Evolutionary conservation across 2,113 vertebrate species (phyloP).

Genomic region (Poecilia latipinna): DNA sequence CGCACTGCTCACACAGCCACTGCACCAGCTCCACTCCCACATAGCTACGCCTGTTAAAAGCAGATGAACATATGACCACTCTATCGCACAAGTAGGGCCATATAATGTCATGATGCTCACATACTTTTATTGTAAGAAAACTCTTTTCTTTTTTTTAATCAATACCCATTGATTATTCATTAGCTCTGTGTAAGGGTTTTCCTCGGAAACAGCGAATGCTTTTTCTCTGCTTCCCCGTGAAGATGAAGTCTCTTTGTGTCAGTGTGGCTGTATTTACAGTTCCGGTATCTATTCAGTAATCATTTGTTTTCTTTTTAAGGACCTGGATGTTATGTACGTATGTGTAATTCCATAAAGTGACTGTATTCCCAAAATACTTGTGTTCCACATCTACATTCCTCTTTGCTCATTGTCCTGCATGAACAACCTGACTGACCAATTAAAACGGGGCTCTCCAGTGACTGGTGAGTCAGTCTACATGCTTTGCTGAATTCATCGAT

Average conservation of each 20-base stretch:
- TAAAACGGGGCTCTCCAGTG: conserved; percentile 10
- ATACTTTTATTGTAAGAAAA: conserved; percentile 18
- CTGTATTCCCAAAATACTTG: conserved; percentile 12
- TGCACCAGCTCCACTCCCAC: conserved; percentile 95
- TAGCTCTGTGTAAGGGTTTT: conserved; percentile 56
- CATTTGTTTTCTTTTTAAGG: conserved; percentile 19
- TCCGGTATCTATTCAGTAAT: conserved; percentile 21
- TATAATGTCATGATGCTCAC: conserved; percentile 20
- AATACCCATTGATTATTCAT: conserved; percentile 71
- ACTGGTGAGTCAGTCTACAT: conserved; percentile 27
- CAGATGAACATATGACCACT: conserved; percentile 40
- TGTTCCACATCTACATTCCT: conserved; percentile 9
- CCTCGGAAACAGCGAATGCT: conserved; percentile 50
- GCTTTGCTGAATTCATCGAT: conserved; percentile 54
- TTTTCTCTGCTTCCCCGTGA: conserved; percentile 20
- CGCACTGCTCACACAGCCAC: conserved; percentile 94
- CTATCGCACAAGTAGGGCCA: conserved; percentile 23
- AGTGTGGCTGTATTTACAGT: background rate
- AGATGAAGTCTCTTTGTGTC: conserved; percentile 27
- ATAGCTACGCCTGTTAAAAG: conserved; percentile 87
- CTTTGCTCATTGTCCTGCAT: conserved; percentile 16
- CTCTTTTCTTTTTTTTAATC: conserved; percentile 54
- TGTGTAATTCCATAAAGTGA: conserved; percentile 5
- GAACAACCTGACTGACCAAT: conserved; percentile 40
- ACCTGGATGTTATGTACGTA: background rate